These are phyloP conservation scores for Drosophila yooni DNA, from an alignment of 2,888 invertebrate genomes.

Conservation along the genomic window DNA sequence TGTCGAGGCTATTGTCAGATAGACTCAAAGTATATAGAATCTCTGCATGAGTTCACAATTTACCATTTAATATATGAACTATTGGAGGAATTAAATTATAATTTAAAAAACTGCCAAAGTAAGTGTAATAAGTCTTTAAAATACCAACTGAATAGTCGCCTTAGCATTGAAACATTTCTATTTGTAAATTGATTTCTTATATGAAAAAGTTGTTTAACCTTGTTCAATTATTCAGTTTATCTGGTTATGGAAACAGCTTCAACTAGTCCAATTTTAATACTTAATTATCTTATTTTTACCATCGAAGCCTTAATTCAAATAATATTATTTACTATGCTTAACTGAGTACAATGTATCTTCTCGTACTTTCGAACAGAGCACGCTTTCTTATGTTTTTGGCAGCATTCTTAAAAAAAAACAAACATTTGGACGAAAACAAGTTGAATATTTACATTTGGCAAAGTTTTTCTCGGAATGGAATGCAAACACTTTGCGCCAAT, in stretches of 20 bases:
- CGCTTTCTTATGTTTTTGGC: background rate
- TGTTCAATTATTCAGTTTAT: background rate
- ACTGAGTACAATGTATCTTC: background rate
- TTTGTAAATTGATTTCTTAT: no score
- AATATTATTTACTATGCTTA: background rate
- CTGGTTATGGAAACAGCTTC: background rate
- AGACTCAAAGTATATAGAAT: no score
- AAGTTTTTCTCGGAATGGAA: slow-evolving; percentile 11
- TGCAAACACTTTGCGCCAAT: slow-evolving; percentile 30
- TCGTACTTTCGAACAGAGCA: background rate
- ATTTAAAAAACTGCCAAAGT: no score
- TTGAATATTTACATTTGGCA: slow-evolving; percentile 48
- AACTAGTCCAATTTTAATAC: background rate
- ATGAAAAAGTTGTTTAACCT: background rate
- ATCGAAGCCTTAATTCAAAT: background rate
- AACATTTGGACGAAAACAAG: slow-evolving; percentile 13
- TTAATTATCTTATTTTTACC: background rate
- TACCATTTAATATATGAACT: no score
- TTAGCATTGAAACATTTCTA: no score
- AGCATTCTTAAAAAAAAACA: slow-evolving; percentile 17
- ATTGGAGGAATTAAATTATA: no score
- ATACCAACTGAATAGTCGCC: no score
- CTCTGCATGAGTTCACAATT: no score
- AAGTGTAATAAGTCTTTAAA: no score
- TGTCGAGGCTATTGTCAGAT: no score